Percentiles rank a stretch among this genome's conserved stretches.
phyloP scores from a whole-genome alignment of 1,140 invertebrate species.

The Polypedilum pembai region DNA sequence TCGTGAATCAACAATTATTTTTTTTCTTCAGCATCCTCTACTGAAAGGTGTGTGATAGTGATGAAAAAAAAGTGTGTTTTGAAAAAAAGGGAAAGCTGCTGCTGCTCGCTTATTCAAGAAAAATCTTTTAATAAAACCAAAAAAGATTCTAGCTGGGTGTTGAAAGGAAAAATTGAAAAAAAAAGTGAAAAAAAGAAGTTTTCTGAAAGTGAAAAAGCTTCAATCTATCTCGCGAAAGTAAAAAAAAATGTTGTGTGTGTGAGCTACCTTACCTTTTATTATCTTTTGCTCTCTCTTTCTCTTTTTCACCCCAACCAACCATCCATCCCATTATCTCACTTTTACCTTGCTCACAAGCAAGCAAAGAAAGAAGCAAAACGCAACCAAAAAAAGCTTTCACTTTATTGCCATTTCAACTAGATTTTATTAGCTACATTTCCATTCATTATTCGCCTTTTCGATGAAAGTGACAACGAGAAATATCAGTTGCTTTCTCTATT shows the following conservation, averaged over 20 bases:
- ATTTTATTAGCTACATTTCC: constrained; percentile 27
- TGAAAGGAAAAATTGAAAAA: not conserved
- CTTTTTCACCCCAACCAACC: not conserved
- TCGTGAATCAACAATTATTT: constrained; percentile 27
- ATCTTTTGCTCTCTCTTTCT: not conserved
- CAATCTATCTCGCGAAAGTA: not conserved
- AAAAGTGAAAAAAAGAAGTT: not conserved
- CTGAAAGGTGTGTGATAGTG: not conserved
- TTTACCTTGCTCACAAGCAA: not conserved
- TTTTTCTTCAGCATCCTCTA: not conserved
- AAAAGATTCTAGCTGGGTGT: not conserved
- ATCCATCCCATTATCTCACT: not conserved
- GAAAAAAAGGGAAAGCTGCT: not conserved
- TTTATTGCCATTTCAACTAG: constrained; percentile 23
- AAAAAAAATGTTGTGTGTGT: not conserved
- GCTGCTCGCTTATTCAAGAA: not conserved
- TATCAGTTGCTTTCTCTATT: not conserved
- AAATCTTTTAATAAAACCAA: not conserved
- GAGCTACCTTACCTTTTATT: constrained; percentile 1
- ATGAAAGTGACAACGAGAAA: no score
- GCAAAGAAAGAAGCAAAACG: not conserved
- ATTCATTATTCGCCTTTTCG: constrained; percentile 8
- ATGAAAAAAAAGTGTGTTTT: not conserved
- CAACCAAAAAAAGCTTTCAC: constrained; percentile 1
- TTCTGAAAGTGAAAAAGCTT: constrained; percentile 18